Evolutionary conservation across 2,888 invertebrate species (phyloP), one percentile per base, ranked within the genome.

Genomic region (Synergus gifuensis): DNA sequence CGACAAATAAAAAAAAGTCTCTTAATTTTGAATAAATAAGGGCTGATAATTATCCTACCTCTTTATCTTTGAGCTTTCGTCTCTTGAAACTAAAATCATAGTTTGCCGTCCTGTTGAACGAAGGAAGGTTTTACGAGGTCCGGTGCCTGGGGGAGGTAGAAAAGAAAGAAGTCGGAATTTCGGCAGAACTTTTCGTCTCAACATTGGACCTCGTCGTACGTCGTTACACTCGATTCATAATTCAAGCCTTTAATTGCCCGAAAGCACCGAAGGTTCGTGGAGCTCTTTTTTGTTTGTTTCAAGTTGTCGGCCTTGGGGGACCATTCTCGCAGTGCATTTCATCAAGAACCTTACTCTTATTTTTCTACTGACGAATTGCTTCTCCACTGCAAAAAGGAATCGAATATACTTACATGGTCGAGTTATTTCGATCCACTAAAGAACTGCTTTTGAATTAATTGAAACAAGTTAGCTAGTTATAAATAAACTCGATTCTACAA

Each of bases 171-270:
- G 36, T 46, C 40, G 63, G 60, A 63, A 64, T 73, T 73, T 73
- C 49, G 73, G n/a, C 54, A 54, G 54, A 73, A 73, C 54, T 73
- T 73, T 73, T 73, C 36, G 73, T 54, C 54, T 73, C 22, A 54
- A 54, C 49, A 36, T n/a, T 28, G 73, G 73, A 54, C 54, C 73
- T 73, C 73, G 36, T 73, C 49, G 69, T 49, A 63, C 79, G 63
- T 77, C 79, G 77, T 78, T 86, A 85, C 84, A 84, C 78, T 82
- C 86, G 83, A 83, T 88, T 88, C 86, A 87, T 88, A 86, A 87
- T 89, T 88, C 87, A 87, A 81, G 85, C 84, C 85, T 83, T 82
- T 86, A 87, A 88, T 88, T 88, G 87, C 85, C 85, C 85, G 85
- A 85, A 85, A 88, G 83, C 84, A 77, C 76, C 64, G 77, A 80